A percentile compares a stretch with the other conserved stretches of the same genome.
phyloP scores from a whole-genome alignment of 2,797 vertebrate genomes.

The Coccyzus lansbergi region DNA sequence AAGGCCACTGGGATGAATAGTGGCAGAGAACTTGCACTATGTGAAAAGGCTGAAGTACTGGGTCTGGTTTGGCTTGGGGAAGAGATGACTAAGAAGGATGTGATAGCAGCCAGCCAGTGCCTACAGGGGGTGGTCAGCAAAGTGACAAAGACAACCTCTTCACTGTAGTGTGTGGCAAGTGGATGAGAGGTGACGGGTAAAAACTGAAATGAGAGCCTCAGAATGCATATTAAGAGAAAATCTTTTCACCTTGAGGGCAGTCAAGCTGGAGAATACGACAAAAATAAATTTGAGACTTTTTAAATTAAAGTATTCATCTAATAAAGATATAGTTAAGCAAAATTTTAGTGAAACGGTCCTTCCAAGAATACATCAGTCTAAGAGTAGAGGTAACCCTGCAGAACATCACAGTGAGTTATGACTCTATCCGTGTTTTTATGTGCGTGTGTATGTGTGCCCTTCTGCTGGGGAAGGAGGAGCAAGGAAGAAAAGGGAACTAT shows the following conservation, averaged over 20 bases:
- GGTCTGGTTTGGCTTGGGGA: neutral
- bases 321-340: neutral
- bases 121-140: neutral
- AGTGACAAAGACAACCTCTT: neutral
- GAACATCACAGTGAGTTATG: neutral
- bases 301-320: neutral
- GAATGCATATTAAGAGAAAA: neutral
- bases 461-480: no score
- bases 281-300: neutral
- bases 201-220: neutral
- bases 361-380: neutral
- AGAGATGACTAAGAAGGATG: neutral
- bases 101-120: neutral
- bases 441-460: no score
- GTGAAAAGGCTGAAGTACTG: neutral
- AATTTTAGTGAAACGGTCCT: neutral
- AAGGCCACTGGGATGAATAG: neutral
- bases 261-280: neutral
- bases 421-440: no score
- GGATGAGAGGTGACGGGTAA: neutral
- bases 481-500: neutral
- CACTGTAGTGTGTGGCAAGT: rapidly evolving
- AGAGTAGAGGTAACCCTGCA: neutral
- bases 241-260: neutral
- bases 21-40: neutral